Evolutionary conservation across 2,113 vertebrate genomes (phyloP).

Genomic region (Oophaga pumilio): DNA sequence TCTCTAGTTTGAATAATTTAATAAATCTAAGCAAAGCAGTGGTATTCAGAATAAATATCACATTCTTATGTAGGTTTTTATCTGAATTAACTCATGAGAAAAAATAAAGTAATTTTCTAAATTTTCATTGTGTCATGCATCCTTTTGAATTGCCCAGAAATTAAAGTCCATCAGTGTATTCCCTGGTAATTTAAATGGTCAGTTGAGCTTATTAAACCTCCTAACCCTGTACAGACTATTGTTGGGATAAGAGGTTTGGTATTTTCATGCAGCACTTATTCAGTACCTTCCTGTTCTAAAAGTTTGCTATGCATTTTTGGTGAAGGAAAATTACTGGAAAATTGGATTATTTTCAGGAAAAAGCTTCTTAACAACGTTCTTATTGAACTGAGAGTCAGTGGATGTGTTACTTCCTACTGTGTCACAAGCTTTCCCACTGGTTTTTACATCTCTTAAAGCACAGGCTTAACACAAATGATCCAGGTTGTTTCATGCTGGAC

Average conservation of each 20-base stretch:
- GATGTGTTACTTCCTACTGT: slow-evolving; percentile 25
- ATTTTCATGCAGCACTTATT: slow-evolving; percentile 14
- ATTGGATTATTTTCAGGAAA: slow-evolving; percentile 24
- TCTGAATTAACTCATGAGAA: background rate
- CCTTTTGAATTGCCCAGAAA: no score
- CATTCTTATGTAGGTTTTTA: background rate
- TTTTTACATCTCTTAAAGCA: slow-evolving; percentile 25
- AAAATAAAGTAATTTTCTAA: background rate
- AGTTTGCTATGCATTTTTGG: slow-evolving; percentile 35
- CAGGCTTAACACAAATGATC: slow-evolving; percentile 31
- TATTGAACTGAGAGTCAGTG: background rate
- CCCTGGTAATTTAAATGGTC: background rate
- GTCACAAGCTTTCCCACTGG: slow-evolving; percentile 22
- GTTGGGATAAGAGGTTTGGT: background rate
- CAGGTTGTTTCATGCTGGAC: slow-evolving; percentile 6
- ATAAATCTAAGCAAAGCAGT: background rate
- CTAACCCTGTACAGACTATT: background rate
- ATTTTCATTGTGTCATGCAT: background rate
- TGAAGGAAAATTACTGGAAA: background rate
- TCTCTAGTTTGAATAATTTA: background rate
- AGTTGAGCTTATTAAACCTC: background rate
- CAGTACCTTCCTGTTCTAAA: slow-evolving; percentile 18
- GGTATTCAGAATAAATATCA: background rate
- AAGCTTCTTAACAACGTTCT: slow-evolving; percentile 8
- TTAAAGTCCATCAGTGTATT: background rate